Evolutionary conservation across 2,113 vertebrate species (phyloP), one percentile per base, ranked within the genome.

Genomic region (Ibidorhyncha struthersii): DNA sequence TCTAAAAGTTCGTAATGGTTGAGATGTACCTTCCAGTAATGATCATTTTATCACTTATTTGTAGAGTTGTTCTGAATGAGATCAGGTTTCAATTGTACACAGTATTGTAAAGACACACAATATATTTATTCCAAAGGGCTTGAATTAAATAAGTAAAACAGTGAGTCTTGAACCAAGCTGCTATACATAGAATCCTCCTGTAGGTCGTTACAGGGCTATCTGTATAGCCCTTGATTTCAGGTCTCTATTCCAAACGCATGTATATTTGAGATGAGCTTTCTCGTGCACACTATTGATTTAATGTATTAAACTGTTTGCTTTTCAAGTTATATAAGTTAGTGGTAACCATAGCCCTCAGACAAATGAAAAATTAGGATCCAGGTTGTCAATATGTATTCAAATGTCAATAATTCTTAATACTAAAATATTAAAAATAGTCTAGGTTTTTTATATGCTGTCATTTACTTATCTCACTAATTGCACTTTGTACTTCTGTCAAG

Each of bases 211-310:
- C 55, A 32, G 26, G 65, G 47, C 50, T 85, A 3, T 40, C 58
- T 83, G 4, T 66, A 11, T 40, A 83, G 43, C 32, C 29, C 20
- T 55, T 55, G 15, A 38, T 71, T 89, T 92, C 34, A 63, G 59
- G 15, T 94, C 36, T 84, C 34, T 65, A 2, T 85, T 93, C 34
- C 30, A 62, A 82, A 52, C 17, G 27, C 2, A 2, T 82, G n/a
- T 66, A 52, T 91, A 30, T 82, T 91, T 82, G 70, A 92, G 65
- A 70, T 77, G 74, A 90, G 67, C 45, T 93, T 90, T 95, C 29
- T 58, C 92, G 43, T 70, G 67, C 32, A 55, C 47, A 38, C 76
- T 56, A 19, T 72, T 93, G 62, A 92, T 92, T 70, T 77, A 50
- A 73, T 61, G 15, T 86, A 73, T 65, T 73, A 88, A 92, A 90